A percentile compares a stretch with the other conserved stretches of the same genome.
Conservation (phyloP, 2,113 vertebrate genomes). For the Noturus placidus region DNA sequence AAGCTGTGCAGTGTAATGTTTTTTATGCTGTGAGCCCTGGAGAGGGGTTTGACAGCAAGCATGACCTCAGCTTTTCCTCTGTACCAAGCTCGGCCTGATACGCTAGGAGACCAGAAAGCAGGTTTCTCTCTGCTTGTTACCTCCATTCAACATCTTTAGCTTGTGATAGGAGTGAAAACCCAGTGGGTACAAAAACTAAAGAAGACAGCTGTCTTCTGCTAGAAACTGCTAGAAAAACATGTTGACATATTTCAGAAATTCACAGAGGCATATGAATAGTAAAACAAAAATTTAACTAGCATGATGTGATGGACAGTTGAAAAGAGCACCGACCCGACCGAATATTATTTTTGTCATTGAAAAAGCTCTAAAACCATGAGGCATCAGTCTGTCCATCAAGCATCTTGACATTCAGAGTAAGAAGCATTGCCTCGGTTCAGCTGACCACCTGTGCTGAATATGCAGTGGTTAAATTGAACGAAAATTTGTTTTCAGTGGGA, state of each 20-base stretch:
- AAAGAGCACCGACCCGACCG: neutral
- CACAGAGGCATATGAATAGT: neutral
- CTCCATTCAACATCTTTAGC: neutral
- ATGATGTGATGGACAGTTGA: neutral
- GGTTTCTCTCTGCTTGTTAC: constrained; percentile 9
- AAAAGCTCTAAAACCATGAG: neutral
- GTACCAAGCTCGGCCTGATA: neutral
- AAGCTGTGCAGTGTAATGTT: neutral
- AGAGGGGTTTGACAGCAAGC: constrained; percentile 1
- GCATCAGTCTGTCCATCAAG: neutral
- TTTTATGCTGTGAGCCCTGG: neutral
- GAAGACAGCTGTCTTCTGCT: neutral
- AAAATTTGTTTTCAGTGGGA: neutral
- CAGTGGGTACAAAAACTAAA: neutral
- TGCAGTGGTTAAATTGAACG: neutral
- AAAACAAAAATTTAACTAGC: neutral
- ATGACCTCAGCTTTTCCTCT: constrained; percentile 7
- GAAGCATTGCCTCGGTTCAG: neutral
- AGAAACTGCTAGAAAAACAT: neutral
- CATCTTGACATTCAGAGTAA: neutral
- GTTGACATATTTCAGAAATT: neutral
- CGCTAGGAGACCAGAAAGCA: neutral
- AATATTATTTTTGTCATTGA: neutral
- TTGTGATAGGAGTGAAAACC: neutral
- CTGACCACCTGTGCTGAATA: neutral